Evolutionary conservation across 1,140 invertebrate genomes (phyloP).

Genomic region (Macrosteles quadrilineatus): DNA sequence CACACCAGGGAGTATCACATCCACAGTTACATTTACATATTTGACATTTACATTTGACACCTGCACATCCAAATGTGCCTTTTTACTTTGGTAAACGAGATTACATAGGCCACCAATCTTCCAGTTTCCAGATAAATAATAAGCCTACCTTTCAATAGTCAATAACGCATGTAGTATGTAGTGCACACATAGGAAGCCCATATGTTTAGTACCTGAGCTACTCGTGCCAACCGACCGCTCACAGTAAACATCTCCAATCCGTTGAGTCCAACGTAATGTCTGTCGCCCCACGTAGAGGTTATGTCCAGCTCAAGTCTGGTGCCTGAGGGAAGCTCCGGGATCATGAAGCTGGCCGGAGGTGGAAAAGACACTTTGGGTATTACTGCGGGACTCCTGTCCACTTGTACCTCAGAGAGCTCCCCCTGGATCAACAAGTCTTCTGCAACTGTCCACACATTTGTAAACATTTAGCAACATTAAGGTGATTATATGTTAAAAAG

Average conservation of each 20-base stretch:
- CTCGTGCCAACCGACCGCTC: constrained; percentile 58
- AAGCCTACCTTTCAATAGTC: neutral
- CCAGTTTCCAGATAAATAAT: neutral
- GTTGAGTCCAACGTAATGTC: constrained; percentile 76
- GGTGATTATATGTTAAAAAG: too few relatives aligned
- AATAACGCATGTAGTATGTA: neutral
- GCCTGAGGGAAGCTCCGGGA: constrained; percentile 74
- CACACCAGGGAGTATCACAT: too few relatives aligned
- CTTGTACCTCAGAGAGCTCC: neutral
- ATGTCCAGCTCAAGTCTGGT: constrained; percentile 68
- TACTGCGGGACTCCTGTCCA: neutral
- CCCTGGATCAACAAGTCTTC: too few relatives aligned
- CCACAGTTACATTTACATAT: too few relatives aligned
- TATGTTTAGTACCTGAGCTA: constrained; percentile 59
- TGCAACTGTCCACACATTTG: too few relatives aligned
- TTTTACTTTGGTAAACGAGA: too few relatives aligned
- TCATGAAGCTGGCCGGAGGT: constrained; percentile 47
- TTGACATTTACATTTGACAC: too few relatives aligned
- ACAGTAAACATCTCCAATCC: constrained; percentile 76
- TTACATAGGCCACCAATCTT: too few relatives aligned
- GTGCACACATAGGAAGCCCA: too few relatives aligned
- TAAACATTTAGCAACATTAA: too few relatives aligned
- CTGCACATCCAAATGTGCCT: too few relatives aligned
- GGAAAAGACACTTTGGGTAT: neutral
- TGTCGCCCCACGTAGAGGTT: constrained; percentile 79